Evolutionary conservation across 30 jellyfish, hydroid and myxozoan genomes (phyloP).

Genomic region (Turritopsis rubra): DNA sequence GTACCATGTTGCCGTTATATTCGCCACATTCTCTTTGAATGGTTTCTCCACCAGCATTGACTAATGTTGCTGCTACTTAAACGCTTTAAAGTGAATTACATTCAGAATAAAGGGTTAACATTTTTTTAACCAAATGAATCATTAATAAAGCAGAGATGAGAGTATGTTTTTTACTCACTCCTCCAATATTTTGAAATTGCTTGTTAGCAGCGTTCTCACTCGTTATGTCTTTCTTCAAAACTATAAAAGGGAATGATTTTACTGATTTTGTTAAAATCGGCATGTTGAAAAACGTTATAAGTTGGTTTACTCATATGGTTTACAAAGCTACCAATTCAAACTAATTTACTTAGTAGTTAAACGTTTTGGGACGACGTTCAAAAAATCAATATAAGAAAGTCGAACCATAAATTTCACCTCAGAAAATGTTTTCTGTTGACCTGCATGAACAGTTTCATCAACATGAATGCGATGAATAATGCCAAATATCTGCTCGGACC

Average conservation of each 20-base stretch:
- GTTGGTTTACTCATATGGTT: neutral
- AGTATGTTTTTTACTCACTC: constrained; percentile 4
- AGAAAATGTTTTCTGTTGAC: neutral
- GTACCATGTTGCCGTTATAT: neutral
- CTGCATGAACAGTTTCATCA: neutral
- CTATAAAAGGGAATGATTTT: neutral
- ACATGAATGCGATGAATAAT: neutral
- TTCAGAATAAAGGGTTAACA: neutral
- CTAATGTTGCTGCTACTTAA: neutral
- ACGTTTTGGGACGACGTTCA: neutral
- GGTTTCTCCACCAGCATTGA: neutral
- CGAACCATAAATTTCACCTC: neutral
- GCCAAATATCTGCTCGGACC: neutral
- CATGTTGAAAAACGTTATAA: neutral
- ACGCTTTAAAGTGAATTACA: neutral
- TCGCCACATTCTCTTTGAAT: neutral
- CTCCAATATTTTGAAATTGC: neutral
- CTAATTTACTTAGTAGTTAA: neutral
- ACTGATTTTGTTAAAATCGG: neutral
- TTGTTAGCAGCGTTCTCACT: constrained; percentile 12
- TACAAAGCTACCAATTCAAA: neutral
- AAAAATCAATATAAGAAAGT: neutral
- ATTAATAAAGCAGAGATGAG: neutral
- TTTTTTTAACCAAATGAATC: neutral
- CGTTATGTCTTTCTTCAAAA: constrained; percentile 5